Conservation (phyloP, 2,113 vertebrate species). For the Salvator merianae region DNA sequence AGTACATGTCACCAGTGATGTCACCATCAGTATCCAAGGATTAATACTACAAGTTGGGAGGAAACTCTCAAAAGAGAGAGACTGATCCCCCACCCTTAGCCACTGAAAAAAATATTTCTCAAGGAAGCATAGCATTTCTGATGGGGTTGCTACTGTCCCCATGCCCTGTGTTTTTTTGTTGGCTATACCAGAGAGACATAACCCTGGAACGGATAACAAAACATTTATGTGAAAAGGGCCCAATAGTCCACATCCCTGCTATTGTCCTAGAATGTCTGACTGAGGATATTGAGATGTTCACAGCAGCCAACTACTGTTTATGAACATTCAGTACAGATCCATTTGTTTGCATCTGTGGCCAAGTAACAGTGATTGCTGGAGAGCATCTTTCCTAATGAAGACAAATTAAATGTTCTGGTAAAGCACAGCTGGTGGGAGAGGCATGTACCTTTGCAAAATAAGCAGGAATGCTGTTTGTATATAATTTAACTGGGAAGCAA, state of each 20-base stretch:
- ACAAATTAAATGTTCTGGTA: constrained; percentile 56
- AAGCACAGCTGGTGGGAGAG: constrained; percentile 21
- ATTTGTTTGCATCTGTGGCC: constrained; percentile 45
- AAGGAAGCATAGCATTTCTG: no score
- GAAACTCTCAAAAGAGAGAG: background rate
- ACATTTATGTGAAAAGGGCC: background rate
- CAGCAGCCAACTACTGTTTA: constrained; percentile 33
- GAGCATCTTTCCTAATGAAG: constrained; percentile 51
- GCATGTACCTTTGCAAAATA: constrained; percentile 11
- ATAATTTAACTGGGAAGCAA: constrained; percentile 43
- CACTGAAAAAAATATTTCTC: no score
- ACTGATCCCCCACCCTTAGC: background rate
- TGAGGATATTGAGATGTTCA: constrained; percentile 23
- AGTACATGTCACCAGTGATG: background rate
- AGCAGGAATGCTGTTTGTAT: constrained; percentile 14
- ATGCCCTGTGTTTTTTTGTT: no score
- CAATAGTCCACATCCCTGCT: constrained; percentile 16
- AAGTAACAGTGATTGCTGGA: constrained; percentile 46
- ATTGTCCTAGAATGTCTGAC: constrained; percentile 23
- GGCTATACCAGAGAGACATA: background rate
- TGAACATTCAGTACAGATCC: constrained; percentile 15
- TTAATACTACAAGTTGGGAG: background rate
- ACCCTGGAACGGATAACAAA: background rate
- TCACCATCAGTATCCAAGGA: background rate
- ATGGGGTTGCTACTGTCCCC: no score